Evolutionary conservation across 2,888 invertebrate genomes (phyloP).

Genomic region (Schizotus pectinicornis): DNA sequence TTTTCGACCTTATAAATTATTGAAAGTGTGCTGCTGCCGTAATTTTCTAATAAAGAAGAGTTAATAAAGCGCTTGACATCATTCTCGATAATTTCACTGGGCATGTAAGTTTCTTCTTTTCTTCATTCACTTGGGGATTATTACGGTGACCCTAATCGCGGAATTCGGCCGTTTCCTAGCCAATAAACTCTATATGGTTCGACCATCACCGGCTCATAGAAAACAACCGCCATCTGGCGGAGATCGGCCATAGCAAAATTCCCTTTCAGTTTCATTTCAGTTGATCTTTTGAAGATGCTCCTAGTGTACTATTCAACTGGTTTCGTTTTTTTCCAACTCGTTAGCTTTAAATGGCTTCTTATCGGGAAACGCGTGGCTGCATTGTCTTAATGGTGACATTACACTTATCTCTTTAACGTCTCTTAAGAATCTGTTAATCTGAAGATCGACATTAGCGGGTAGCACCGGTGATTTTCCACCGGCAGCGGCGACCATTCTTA

Average conservation of each 20-base stretch:
- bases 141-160: no score
- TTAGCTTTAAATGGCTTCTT: constrained; percentile 7
- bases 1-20: constrained; percentile 24
- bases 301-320: not conserved
- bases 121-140: no score
- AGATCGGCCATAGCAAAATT: no score
- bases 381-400: constrained; percentile 20
- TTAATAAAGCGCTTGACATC: constrained; percentile 12
- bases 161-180: no score
- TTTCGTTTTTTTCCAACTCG: constrained; percentile 4
- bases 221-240: no score
- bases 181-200: no score
- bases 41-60: constrained; percentile 19
- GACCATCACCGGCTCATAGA: no score
- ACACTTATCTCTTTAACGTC: constrained; percentile 18
- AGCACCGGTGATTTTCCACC: constrained; percentile 42
- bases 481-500: constrained; percentile 38
- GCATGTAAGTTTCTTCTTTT: not conserved
- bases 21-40: constrained; percentile 12
- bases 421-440: constrained; percentile 17
- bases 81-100: constrained; percentile 13
- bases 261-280: no score
- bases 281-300: no score
- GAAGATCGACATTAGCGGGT: constrained; percentile 28
- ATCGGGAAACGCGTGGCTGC: constrained; percentile 8